Evolutionary conservation across 2,888 invertebrate genomes (phyloP), one percentile per base, ranked within the genome.

Genomic region (Dryococelus australis): DNA sequence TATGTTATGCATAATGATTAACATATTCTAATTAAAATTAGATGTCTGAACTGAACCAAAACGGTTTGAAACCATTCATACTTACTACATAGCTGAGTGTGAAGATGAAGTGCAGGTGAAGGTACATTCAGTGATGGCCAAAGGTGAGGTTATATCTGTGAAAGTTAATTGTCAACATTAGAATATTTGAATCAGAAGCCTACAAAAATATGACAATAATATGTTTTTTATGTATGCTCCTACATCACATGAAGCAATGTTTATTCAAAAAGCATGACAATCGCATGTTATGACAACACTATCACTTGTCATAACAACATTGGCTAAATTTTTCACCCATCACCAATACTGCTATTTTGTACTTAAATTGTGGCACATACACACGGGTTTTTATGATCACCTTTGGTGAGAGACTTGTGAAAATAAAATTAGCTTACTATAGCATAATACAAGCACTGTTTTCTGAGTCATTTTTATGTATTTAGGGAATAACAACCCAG

Each of bases 361-460:
- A 24, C 65, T 65, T 20, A 65, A 24, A 65, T 65, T 65, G 12
- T 65, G 65, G n/a, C 65, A 65, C 65, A 65, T n/a, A 65, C n/a
- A 65, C 65, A 65, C 16, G 65, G n/a, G 3, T 65, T 65, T 65
- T 65, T n/a, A 65, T 84, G 47, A 84, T 51, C 84, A 80, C 85
- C 85, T 47, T 80, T 85, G 79, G 16, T 8, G n/a, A 85, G 86
- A 27, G 26, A 78, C 65, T n/a, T 51, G 27, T 86, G 24, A 84
- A 84, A 84, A n/a, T 83, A 3, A 35, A 5, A 83, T 43, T 16
- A 27, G 35, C 35, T 83, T 43, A 83, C 83, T 83, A 83, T 83
- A 27, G 24, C 81, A 81, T 81, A 81, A 86, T 81, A 80, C 65
- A 65, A 65, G 8, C 65, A 65, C 65, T 65, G 65, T n/a, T 65